Base-by-base conservation (phyloP, 1,140 invertebrate genomes). In the Drosophila tani region DNA sequence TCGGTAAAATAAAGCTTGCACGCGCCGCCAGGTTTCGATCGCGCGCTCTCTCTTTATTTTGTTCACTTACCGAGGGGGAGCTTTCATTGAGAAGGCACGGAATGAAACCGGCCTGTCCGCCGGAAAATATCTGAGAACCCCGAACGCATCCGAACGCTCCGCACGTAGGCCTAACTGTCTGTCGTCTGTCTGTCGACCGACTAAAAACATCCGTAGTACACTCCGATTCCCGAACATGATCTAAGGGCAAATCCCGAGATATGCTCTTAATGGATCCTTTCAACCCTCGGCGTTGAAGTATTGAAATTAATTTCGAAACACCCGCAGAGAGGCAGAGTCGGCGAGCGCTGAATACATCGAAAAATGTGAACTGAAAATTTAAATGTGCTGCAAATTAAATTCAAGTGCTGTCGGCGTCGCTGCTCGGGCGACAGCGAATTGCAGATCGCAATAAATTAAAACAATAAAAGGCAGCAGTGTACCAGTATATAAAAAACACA, bases 361-460 rank as follows among this genome's bases (percentile, higher is more conserved):
- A 76, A 78, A 83, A 87, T 87, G 85, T 88, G 66, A 88, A 81
- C 82, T 81, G 85, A 80, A 80, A 74, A 87, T 87, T 87, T 87
- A 70, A 83, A 87, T 86, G 84, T 86, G 73, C 59, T 83, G 71
- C 83, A 83, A 87, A 90, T 88, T 81, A 84, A 88, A 84, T 85
- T 88, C 84, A 88, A 84, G 85, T 84, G 84, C 85, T 84, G 81
- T 35, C 67, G 67, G 65, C 67, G 49, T 63, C 64, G 67, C 81
- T 69, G 77, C 80, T 88, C 77, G 73, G 65, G 75, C 83, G 60
- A 82, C 81, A 79, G 63, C 81, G 63, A 88, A 84, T 81, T 88
- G 85, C 84, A 88, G 84, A 88, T 82, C 84, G 84, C 84, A 88
- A 88, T 88, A 88, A 88, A 88, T 88, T 88, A 83, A 83, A 88